Evolutionary conservation across 1,140 invertebrate genomes (phyloP).

Genomic region (Drosophila pseudoananassae): DNA sequence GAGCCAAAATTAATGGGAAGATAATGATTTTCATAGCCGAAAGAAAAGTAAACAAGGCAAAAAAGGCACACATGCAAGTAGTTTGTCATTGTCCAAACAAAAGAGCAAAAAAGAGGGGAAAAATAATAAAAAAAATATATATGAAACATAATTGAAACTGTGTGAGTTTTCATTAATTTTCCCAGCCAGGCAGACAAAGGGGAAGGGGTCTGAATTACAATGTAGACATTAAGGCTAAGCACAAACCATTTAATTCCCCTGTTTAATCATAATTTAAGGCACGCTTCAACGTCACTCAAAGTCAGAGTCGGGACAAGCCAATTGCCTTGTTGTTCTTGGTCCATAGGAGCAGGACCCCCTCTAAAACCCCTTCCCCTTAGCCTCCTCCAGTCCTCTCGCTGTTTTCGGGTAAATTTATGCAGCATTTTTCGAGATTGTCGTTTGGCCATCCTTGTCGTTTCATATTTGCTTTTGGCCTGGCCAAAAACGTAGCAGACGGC

Average conservation of each 20-base stretch:
- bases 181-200: constrained; percentile 15
- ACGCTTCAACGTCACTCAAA: constrained; percentile 72
- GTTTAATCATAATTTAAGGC: constrained; percentile 74
- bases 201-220: background rate
- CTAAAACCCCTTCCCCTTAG: background rate
- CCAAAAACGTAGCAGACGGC: constrained; percentile 8
- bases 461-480: constrained; percentile 17
- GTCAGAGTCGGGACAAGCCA: constrained; percentile 55
- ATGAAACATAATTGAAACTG: constrained; percentile 46
- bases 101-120: constrained; percentile 5
- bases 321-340: constrained; percentile 11
- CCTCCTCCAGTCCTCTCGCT: constrained; percentile 11
- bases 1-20: constrained; percentile 52
- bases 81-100: constrained; percentile 65
- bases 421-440: constrained; percentile 46
- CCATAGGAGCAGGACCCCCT: background rate
- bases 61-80: constrained; percentile 32
- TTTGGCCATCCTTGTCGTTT: constrained; percentile 18
- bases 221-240: constrained; percentile 38
- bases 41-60: constrained; percentile 31
- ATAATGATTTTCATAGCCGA: constrained; percentile 54
- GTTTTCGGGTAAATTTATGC: constrained; percentile 60
- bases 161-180: constrained; percentile 56
- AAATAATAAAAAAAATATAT: background rate
- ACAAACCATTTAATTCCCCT: constrained; percentile 69